These are phyloP conservation scores for Eleginops maclovinus DNA, from an alignment of 2,113 vertebrate genomes.

Conservation along the genomic window DNA sequence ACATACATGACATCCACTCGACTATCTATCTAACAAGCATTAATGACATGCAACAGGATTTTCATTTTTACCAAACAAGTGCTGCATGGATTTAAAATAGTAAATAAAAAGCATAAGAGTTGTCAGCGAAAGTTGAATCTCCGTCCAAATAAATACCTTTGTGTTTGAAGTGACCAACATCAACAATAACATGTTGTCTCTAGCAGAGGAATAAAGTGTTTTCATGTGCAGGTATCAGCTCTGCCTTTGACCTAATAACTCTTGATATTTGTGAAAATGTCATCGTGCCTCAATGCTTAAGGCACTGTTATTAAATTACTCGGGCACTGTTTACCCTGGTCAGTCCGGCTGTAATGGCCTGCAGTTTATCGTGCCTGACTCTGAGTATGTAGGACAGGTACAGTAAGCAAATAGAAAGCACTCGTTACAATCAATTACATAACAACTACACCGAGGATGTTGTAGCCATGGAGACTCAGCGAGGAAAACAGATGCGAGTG, in stretches of 20 bases:
- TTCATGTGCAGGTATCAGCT: conserved; percentile 11
- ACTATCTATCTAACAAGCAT: too few relatives aligned
- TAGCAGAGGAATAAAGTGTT: background rate
- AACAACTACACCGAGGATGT: conserved; percentile 41
- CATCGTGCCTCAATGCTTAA: background rate
- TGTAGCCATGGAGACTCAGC: conserved; percentile 69
- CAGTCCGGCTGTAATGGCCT: conserved; percentile 1
- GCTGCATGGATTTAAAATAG: too few relatives aligned
- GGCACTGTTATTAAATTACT: conserved; percentile 4
- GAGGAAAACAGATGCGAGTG: conserved; percentile 29
- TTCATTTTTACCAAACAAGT: too few relatives aligned
- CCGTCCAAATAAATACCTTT: background rate
- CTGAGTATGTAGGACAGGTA: background rate
- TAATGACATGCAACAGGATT: too few relatives aligned
- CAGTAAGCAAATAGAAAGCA: conserved; percentile 34
- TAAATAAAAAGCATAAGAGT: too few relatives aligned
- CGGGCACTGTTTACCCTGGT: background rate
- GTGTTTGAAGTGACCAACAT: background rate
- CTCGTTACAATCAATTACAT: conserved; percentile 52
- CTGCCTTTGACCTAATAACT: background rate
- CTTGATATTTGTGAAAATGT: conserved; percentile 23
- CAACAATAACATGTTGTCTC: background rate
- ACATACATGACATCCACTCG: too few relatives aligned
- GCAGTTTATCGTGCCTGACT: conserved; percentile 9
- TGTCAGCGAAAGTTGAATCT: too few relatives aligned